Percentiles rank a stretch among this genome's conserved stretches.
Conservation (phyloP, 2,888 invertebrate species). For the Strigamia crassipes region DNA sequence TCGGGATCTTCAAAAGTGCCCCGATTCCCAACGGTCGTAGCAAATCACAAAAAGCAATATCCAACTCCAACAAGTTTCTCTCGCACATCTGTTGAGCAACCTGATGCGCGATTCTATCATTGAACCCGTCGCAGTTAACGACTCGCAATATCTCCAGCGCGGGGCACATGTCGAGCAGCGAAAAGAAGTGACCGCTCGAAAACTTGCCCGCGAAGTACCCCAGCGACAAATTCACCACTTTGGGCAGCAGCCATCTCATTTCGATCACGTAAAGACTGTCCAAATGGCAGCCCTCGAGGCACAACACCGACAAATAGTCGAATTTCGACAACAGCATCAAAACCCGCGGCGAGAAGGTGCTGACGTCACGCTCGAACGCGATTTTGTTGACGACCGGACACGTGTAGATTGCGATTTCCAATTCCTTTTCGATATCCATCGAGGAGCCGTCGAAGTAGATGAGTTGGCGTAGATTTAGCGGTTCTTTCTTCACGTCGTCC, state of each 20-base stretch:
- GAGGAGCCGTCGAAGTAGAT: background rate
- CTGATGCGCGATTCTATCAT: background rate
- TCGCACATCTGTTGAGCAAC: background rate
- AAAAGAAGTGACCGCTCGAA: background rate
- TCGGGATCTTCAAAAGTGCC: background rate
- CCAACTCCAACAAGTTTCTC: background rate
- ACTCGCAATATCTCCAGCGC: background rate
- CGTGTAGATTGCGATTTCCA: background rate
- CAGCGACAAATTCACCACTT: background rate
- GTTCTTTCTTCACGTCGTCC: background rate
- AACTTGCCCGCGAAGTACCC: background rate
- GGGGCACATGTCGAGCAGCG: background rate
- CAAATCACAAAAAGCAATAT: background rate
- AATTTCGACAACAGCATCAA: background rate
- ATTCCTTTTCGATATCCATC: background rate
- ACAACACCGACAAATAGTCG: background rate
- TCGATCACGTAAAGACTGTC: background rate
- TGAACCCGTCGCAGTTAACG: background rate
- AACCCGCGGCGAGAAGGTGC: background rate
- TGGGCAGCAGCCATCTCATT: background rate
- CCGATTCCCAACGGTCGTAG: background rate
- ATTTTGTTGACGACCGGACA: background rate
- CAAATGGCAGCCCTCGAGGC: background rate
- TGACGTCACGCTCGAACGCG: background rate
- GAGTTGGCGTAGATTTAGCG: background rate